Evolutionary conservation across 2,888 invertebrate species (phyloP).

Genomic region (Smittia aterrima): DNA sequence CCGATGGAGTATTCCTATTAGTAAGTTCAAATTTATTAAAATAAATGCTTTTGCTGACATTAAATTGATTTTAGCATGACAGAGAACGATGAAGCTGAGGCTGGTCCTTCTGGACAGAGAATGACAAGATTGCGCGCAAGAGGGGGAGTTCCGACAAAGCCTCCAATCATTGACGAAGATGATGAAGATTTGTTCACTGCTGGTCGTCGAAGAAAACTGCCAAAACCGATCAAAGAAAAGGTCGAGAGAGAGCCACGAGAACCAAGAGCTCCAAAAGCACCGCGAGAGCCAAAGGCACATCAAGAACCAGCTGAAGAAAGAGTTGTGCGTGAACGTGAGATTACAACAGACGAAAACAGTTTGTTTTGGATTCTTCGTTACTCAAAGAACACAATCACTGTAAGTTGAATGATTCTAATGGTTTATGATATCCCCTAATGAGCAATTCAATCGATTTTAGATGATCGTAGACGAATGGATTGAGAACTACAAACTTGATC

Average conservation of each 20-base stretch:
- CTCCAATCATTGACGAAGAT: slow-evolving; percentile 55
- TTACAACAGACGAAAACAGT: slow-evolving; percentile 76
- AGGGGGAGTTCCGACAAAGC: slow-evolving; percentile 54
- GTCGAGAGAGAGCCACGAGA: slow-evolving; percentile 51
- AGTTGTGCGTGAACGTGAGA: slow-evolving; percentile 51
- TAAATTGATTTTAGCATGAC: slow-evolving; percentile 20
- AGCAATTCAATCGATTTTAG: slow-evolving; percentile 51
- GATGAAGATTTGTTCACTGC: slow-evolving; percentile 52
- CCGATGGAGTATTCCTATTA: slow-evolving; percentile 32
- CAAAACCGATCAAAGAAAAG: slow-evolving; percentile 43
- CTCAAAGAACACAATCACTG: slow-evolving; percentile 77
- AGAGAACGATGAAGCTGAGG: slow-evolving; percentile 27
- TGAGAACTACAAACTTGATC: slow-evolving; percentile 90
- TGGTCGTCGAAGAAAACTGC: slow-evolving; percentile 19
- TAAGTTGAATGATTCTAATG: slow-evolving; percentile 53
- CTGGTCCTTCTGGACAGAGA: slow-evolving; percentile 52
- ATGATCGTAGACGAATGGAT: slow-evolving; percentile 99
- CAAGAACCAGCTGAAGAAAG: slow-evolving; percentile 47
- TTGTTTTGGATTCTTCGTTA: slow-evolving; percentile 80
- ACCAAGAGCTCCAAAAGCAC: slow-evolving; percentile 50
- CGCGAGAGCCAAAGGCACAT: slow-evolving; percentile 52
- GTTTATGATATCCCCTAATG: slow-evolving; percentile 1
- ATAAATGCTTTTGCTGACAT: not conserved
- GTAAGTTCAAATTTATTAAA: slow-evolving; percentile 24
- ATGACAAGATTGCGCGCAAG: slow-evolving; percentile 65